Conservation (phyloP, 2,888 invertebrate species). For the Chesias legatella region DNA sequence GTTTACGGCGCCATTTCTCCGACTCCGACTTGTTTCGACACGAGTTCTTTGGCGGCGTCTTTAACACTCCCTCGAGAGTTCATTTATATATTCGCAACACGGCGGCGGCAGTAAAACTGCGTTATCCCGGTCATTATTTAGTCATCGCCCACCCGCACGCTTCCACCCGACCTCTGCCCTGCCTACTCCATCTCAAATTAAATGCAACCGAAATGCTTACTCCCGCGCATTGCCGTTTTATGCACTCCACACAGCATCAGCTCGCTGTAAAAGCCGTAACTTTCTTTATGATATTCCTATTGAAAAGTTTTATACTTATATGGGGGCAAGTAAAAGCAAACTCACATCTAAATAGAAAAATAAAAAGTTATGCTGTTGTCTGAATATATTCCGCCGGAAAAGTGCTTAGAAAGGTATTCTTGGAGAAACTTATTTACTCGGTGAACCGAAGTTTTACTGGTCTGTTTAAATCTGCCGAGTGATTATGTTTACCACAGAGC, state of each 20-base stretch:
- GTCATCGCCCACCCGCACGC: conserved; percentile 62
- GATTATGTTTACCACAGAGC: too few species aligned
- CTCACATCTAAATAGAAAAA: conserved; percentile 30
- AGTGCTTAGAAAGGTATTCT: conserved; percentile 26
- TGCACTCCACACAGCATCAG: conserved; percentile 37
- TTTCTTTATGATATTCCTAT: conserved; percentile 42
- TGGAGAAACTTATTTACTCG: conserved; percentile 23
- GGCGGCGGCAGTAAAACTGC: conserved; percentile 77
- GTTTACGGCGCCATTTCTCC: conserved; percentile 74
- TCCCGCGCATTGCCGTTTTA: conserved; percentile 47
- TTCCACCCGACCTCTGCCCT: conserved; percentile 9
- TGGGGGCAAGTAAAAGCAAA: conserved; percentile 31
- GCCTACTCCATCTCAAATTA: conserved; percentile 52
- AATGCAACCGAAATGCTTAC: conserved; percentile 67
- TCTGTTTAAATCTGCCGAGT: not conserved
- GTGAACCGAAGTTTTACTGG: conserved; percentile 10
- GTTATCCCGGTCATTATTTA: conserved; percentile 80
- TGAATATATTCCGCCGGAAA: conserved; percentile 25
- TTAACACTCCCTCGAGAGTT: conserved; percentile 78
- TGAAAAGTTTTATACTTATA: conserved; percentile 38
- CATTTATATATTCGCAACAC: conserved; percentile 80
- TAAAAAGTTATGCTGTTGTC: conserved; percentile 28
- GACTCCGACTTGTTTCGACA: conserved; percentile 73
- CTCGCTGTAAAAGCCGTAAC: conserved; percentile 34
- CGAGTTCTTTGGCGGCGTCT: conserved; percentile 75